phyloP scores from a whole-genome alignment of 2,113 vertebrate genomes.

The Chinchilla lanigera region DNA sequence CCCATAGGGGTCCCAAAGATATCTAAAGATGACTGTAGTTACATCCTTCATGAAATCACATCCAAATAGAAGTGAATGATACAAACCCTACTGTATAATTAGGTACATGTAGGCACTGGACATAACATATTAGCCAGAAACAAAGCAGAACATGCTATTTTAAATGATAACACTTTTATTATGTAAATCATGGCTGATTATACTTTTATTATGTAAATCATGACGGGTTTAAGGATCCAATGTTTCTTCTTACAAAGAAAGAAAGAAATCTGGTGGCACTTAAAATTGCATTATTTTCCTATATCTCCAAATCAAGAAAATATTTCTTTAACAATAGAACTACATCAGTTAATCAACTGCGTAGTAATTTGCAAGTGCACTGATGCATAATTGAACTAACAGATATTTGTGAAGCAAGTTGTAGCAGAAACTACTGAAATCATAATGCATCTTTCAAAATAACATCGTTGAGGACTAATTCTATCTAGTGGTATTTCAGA shows the following conservation, averaged over 20 bases:
- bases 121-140: background rate
- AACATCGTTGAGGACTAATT: background rate
- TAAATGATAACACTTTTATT: background rate
- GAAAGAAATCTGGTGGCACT: background rate
- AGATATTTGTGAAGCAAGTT: background rate
- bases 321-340: background rate
- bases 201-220: background rate
- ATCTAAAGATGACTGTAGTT: background rate
- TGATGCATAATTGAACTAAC: background rate
- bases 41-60: background rate
- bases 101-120: background rate
- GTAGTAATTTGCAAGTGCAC: background rate
- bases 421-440: constrained; percentile 38
- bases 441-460: constrained; percentile 33
- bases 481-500: background rate
- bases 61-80: background rate
- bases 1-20: background rate
- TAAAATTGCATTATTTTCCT: constrained; percentile 6
- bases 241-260: background rate
- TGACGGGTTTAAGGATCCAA: background rate
- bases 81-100: background rate
- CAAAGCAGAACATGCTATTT: background rate
- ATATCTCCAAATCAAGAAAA: constrained; percentile 13
- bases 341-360: constrained; percentile 26
- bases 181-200: background rate